These are phyloP conservation scores for Prietella phreatophila DNA, from an alignment of 2,113 vertebrate genomes.

Conservation along the genomic window DNA sequence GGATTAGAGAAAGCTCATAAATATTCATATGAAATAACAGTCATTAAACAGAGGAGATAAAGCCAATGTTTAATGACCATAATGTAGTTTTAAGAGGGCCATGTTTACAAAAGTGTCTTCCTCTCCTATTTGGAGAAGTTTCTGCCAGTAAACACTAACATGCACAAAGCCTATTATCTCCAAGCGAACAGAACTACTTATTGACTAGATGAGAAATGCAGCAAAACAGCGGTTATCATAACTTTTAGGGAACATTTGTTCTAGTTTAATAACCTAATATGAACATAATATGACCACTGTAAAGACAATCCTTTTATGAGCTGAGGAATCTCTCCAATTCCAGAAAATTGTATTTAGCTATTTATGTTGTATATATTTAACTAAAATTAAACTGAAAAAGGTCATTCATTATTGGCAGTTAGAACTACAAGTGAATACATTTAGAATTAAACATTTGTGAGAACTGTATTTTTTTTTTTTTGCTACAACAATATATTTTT, in stretches of 20 bases:
- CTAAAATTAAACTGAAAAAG: not conserved
- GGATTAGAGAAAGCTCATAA: conserved; percentile 35
- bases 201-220: conserved; percentile 8
- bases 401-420: not conserved
- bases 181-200: conserved; percentile 12
- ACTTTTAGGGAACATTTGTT: conserved; percentile 3
- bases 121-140: conserved; percentile 34
- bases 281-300: not conserved
- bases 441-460: not conserved
- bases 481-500: not conserved
- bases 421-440: not conserved
- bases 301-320: not conserved
- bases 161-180: conserved; percentile 28
- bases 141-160: conserved; percentile 29
- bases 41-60: conserved; percentile 34
- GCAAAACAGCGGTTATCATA: not conserved
- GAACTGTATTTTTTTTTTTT: not conserved
- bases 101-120: conserved; percentile 17
- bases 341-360: not conserved
- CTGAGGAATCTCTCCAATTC: not conserved
- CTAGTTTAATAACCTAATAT: not conserved
- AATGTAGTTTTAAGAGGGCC: conserved; percentile 31
- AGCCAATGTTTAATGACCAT: conserved; percentile 36
- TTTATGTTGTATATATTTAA: not conserved
- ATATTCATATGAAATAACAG: conserved; percentile 46